Percentiles rank a stretch among this genome's conserved stretches.
phyloP scores from a whole-genome alignment of 2,113 vertebrate species.

The Etheostoma cragini region DNA sequence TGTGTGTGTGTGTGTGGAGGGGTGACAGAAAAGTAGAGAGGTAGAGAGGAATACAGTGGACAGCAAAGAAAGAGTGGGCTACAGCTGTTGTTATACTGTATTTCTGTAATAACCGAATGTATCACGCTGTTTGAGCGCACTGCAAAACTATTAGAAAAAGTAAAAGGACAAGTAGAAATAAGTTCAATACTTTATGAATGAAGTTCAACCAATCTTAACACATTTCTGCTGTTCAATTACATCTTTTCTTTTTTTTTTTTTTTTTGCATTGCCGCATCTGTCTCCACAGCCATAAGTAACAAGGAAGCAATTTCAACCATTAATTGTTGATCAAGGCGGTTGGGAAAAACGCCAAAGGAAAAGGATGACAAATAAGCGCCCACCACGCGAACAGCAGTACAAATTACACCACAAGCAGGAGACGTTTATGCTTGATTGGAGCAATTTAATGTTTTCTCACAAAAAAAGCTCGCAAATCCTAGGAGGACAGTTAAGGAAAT shows the following conservation, averaged over 20 bases:
- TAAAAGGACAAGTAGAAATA: constrained; percentile 17
- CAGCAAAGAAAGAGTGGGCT: constrained; percentile 26
- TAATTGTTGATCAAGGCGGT: constrained; percentile 85
- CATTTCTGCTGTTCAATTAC: constrained; percentile 59
- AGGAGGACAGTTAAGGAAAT: constrained; percentile 98
- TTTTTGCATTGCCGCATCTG: constrained; percentile 79
- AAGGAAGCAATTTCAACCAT: constrained; percentile 85
- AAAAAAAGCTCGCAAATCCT: constrained; percentile 86
- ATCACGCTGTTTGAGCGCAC: not conserved
- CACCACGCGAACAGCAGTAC: constrained; percentile 85
- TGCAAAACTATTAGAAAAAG: constrained; percentile 14
- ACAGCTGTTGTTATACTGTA: constrained; percentile 21
- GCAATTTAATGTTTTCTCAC: constrained; percentile 95
- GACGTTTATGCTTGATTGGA: constrained; percentile 92
- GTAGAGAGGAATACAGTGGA: constrained; percentile 51
- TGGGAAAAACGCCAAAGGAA: constrained; percentile 87
- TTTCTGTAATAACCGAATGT: constrained; percentile 45
- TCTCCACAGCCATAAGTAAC: constrained; percentile 83
- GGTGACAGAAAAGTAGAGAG: constrained; percentile 61
- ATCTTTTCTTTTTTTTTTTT: constrained; percentile 40
- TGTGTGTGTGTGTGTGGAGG: constrained; percentile 5
- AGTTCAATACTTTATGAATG: constrained; percentile 41
- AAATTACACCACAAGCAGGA: constrained; percentile 90
- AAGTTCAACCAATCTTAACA: constrained; percentile 52
- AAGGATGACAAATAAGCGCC: constrained; percentile 91